Evolutionary conservation across 2,113 vertebrate genomes (phyloP).

Genomic region (Choloepus hoffmanni): DNA sequence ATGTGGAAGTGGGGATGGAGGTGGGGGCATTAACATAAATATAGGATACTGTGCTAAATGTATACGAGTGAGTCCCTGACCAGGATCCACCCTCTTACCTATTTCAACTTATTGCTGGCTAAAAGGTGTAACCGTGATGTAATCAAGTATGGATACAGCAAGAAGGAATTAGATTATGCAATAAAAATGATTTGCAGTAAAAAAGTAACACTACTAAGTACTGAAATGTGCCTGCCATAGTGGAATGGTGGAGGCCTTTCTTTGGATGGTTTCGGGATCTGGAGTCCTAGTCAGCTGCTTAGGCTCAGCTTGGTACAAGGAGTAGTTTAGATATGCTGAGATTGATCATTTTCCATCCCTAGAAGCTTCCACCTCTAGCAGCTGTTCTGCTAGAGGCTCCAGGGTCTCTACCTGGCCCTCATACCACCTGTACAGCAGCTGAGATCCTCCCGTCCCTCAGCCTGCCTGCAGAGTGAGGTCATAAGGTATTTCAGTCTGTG

Average conservation of each 20-base stretch:
- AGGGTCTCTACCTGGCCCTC: not conserved
- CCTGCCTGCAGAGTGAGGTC: not conserved
- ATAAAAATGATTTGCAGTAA: conserved; percentile 10
- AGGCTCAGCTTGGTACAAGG: not conserved
- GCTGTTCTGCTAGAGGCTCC: not conserved
- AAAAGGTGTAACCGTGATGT: not conserved
- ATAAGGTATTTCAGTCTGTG: conserved; percentile 28
- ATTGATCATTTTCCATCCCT: not conserved
- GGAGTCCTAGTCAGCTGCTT: not conserved
- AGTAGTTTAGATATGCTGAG: not conserved
- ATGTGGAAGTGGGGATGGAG: too few species aligned
- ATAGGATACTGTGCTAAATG: not conserved
- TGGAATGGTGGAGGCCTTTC: not conserved
- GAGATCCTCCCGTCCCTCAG: not conserved
- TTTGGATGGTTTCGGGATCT: not conserved
- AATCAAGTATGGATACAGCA: not conserved
- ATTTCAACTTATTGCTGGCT: not conserved
- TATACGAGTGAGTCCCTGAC: not conserved
- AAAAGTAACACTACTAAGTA: not conserved
- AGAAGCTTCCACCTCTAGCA: not conserved
- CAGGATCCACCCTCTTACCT: not conserved
- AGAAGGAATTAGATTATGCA: not conserved
- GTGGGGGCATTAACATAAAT: not conserved
- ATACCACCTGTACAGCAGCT: not conserved
- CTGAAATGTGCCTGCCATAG: not conserved